A percentile compares a stretch with the other conserved stretches of the same genome.
Conservation (phyloP, 1,140 invertebrate species). For the Streblospio benedicti region DNA sequence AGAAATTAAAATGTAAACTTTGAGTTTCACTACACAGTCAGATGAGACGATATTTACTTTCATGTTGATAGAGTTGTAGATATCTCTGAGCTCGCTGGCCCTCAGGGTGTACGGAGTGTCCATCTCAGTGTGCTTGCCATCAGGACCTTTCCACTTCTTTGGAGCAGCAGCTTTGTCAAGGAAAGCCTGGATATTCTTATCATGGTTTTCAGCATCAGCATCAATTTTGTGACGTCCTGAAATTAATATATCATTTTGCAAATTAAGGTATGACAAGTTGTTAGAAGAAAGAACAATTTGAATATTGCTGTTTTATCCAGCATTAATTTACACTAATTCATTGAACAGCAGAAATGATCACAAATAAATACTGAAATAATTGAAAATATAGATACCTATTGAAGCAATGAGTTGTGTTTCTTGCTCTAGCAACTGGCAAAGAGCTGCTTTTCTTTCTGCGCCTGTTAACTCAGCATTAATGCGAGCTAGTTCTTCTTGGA, state of each 20-base stretch:
- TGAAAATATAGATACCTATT: too few relatives aligned
- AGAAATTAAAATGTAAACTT: too few relatives aligned
- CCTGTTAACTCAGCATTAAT: slow-evolving; percentile 38
- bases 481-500: slow-evolving; percentile 40
- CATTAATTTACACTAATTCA: too few relatives aligned
- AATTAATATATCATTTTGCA: too few relatives aligned
- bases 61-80: slow-evolving; percentile 48
- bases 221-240: slow-evolving; percentile 43
- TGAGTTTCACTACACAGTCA: too few relatives aligned
- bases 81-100: slow-evolving; percentile 44
- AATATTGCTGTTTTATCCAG: too few relatives aligned
- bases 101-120: slow-evolving; percentile 46
- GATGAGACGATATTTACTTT: too few relatives aligned
- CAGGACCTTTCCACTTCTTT: slow-evolving; percentile 38
- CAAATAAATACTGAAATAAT: too few relatives aligned
- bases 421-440: slow-evolving; percentile 46
- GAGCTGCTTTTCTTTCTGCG: slow-evolving; percentile 45
- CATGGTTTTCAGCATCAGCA: slow-evolving; percentile 38
- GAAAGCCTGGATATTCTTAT: slow-evolving; percentile 39
- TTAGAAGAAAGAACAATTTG: too few relatives aligned
- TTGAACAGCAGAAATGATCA: too few relatives aligned
- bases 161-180: slow-evolving; percentile 43
- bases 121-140: slow-evolving; percentile 42
- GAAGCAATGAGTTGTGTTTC: slow-evolving; percentile 46
- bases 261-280: too few relatives aligned